Base-by-base conservation (phyloP, 2,888 invertebrate species). In the Sicus ferrugineus region DNA sequence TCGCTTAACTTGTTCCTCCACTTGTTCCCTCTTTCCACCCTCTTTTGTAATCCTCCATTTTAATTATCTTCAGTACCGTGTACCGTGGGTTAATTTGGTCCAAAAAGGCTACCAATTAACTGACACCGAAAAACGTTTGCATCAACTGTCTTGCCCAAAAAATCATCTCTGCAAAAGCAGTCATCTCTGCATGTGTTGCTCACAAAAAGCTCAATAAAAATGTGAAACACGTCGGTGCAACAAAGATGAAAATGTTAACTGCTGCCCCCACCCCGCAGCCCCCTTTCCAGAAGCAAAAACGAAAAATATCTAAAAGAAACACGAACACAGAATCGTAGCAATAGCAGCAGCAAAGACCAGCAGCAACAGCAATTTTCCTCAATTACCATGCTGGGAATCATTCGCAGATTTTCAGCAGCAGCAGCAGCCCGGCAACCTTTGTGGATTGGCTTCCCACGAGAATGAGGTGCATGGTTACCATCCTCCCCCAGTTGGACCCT, bases 201-300 rank as follows among this genome's bases (percentile, higher is more conserved):
- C 54, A 56, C 58, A 66, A 56, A 56, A 58, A 66, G 54, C 66
- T 66, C 56, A 81, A 82, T 81, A 81, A 82, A 81, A 81, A 81
- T 81, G 82, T 81, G 77, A 80, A 78, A 80, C 83, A 81, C 81
- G 81, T 81, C 71, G 68, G 71, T 72, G 73, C 71, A 71, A 68
- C 54, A n/a, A 71, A 48, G 48, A 65, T 31, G 65, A 62, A 58
- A 56, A 38, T 59, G 59, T 34, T 50, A 69, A 59, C 54, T 50
- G 48, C 59, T 54, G 23, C 34, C n/a, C 9, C 34, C 19, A 23
- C 50, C 19, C 9, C 21, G n/a, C 48, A 16, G n/a, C 9, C 34
- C 19, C 5, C 50, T 21, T 11, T 16, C 6, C 48, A 16, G n/a
- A 16, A 19, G 48, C 50, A 52, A 52, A 9, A 52, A 23, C 46